Base-by-base conservation (phyloP, 2,888 invertebrate genomes). In the Abrostola triplasia region DNA sequence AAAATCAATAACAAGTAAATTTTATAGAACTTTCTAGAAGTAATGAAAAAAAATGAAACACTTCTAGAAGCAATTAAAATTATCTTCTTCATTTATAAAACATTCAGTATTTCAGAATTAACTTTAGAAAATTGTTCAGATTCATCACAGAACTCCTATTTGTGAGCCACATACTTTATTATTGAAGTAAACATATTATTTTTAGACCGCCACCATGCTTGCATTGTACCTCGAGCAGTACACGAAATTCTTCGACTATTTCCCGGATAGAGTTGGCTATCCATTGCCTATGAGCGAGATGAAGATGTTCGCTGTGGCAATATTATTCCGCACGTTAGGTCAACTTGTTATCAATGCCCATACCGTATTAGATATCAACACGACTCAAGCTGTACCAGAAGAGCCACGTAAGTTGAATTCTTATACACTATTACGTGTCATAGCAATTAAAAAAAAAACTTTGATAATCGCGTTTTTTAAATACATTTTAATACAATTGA, bases 321-420 rank as follows among this genome's bases (percentile, higher is more conserved):
- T 97, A 6, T 88, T 98, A 41, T 91, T 98, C 53, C 96, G 97
- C 37, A 97, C 97, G 80, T 95, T 98, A 54, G 96, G 97, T 0
- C 99, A 99, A 90, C 93, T 98, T 57, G 95, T 97, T 44, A 96
- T 96, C 82, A 98, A 98, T 86, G 98, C 96, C 0, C 97, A 97
- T 86, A 96, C 97, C 0, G 95, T 92, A 0, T 76, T 92, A 2
- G 88, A 86, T 6, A 80, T 93, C 0, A 74, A 86, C 0, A 80
- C 85, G 0, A 71, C 78, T 0, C 86, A 87, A 1, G 52, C 0
- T 6, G 12, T 24, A 0, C n/a, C 36, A 0, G 55, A 70, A n/a
- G 13, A 41, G 7, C 60, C 60, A 0, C 35, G 72, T 72, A 52
- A 69, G 70, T 50, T 0, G 5, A 11, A 2, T 11, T 42, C 5